Percentiles rank a stretch among this genome's conserved stretches.
Conservation (phyloP, 2,797 vertebrate genomes). For the Arvicola amphibius region DNA sequence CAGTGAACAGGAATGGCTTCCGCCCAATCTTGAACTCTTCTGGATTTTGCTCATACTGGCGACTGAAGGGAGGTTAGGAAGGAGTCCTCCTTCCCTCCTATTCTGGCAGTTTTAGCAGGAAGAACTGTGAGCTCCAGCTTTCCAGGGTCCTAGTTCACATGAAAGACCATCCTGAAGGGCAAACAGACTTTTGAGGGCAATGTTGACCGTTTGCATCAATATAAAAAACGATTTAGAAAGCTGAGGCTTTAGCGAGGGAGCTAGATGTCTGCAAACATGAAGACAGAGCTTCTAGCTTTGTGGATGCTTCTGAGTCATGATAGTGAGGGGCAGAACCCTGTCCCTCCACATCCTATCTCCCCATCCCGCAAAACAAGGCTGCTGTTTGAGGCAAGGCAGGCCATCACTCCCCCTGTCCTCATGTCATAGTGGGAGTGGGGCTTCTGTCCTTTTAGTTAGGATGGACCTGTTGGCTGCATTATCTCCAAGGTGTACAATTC, state of each 20-base stretch:
- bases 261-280: constrained; percentile 26
- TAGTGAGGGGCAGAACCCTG: not conserved
- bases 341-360: not conserved
- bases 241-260: constrained; percentile 24
- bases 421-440: not conserved
- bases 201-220: not conserved
- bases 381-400: constrained; percentile 14
- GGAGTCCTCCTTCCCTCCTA: constrained; percentile 49
- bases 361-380: not conserved
- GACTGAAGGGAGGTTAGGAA: constrained; percentile 37
- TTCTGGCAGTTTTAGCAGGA: constrained; percentile 39
- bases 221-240: constrained; percentile 23
- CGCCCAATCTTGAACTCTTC: not conserved
- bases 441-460: constrained; percentile 4
- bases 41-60: not conserved
- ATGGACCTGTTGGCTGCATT: not conserved
- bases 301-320: not conserved
- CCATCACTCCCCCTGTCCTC: not conserved
- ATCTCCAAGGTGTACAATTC: constrained; percentile 8
- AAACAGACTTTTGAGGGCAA: constrained; percentile 24
- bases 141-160: constrained; percentile 50
- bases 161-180: not conserved
- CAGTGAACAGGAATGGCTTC: not conserved
- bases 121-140: constrained; percentile 53
- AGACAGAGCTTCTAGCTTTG: constrained; percentile 52